These are phyloP conservation scores for Microtus richardsoni DNA, from an alignment of 2,113 vertebrate genomes.

Conservation along the genomic window DNA sequence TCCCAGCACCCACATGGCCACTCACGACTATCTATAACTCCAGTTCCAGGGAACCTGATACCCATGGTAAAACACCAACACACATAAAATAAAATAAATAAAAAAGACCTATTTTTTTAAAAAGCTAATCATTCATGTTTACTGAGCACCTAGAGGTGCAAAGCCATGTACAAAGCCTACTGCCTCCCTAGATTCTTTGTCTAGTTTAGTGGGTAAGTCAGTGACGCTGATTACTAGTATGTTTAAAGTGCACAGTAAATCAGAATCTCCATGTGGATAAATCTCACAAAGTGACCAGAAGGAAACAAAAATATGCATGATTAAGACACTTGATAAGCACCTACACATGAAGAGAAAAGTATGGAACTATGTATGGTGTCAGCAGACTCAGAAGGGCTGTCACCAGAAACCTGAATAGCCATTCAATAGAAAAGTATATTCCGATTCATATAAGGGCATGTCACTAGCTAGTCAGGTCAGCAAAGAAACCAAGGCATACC, in stretches of 20 bases:
- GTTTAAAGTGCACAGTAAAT: constrained; percentile 14
- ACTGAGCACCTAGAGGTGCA: background rate
- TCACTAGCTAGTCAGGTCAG: constrained; percentile 3
- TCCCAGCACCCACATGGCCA: background rate
- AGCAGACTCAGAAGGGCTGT: background rate
- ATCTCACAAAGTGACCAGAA: background rate
- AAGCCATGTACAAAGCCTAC: background rate
- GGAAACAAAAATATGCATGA: background rate
- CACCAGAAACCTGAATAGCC: background rate
- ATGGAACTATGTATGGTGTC: background rate
- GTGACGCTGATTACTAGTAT: background rate
- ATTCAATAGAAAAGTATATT: constrained; percentile 12
- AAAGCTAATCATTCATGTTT: background rate
- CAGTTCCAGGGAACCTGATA: background rate
- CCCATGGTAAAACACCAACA: background rate
- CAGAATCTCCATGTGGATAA: constrained; percentile 38
- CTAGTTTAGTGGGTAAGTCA: background rate
- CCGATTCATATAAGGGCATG: background rate
- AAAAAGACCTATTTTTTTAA: background rate
- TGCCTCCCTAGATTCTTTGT: background rate
- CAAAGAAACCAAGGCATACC: background rate
- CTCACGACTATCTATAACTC: background rate
- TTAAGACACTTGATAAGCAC: background rate
- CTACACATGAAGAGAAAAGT: background rate
- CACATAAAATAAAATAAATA: background rate